Evolutionary conservation across 2,113 vertebrate genomes (phyloP).

Genomic region (Phylloscopus trochilus): DNA sequence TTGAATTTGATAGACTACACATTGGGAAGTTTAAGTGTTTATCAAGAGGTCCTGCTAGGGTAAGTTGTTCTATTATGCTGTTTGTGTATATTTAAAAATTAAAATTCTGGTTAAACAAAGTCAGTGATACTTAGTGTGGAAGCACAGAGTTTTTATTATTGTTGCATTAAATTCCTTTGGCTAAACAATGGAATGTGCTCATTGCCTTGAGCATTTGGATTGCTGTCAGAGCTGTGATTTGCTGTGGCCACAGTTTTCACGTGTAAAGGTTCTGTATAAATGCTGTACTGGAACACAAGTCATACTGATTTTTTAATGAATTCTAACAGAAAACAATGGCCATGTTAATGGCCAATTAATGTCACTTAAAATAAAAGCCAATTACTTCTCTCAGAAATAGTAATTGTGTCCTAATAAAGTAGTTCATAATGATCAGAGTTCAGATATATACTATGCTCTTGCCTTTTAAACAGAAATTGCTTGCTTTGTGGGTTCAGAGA

Average conservation of each 20-base stretch:
- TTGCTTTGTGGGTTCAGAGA: neutral
- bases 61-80: constrained; percentile 55
- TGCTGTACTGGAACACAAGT: neutral
- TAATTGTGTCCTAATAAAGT: neutral
- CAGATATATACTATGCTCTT: neutral
- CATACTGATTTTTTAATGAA: neutral
- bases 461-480: neutral
- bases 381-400: neutral
- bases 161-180: neutral
- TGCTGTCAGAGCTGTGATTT: neutral
- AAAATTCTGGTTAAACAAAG: neutral
- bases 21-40: constrained; percentile 72
- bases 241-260: neutral
- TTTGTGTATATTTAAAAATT: neutral
- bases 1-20: constrained; percentile 71
- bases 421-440: neutral
- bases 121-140: neutral
- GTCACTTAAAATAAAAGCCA: neutral
- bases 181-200: neutral
- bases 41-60: constrained; percentile 67
- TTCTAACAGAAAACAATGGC: neutral
- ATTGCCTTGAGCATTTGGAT: neutral
- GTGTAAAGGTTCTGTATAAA: neutral
- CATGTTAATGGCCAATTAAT: neutral
- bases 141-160: neutral